Evolutionary conservation across 2,888 invertebrate genomes (phyloP), one percentile per base, ranked within the genome.

Genomic region (Galerucella pusilla): DNA sequence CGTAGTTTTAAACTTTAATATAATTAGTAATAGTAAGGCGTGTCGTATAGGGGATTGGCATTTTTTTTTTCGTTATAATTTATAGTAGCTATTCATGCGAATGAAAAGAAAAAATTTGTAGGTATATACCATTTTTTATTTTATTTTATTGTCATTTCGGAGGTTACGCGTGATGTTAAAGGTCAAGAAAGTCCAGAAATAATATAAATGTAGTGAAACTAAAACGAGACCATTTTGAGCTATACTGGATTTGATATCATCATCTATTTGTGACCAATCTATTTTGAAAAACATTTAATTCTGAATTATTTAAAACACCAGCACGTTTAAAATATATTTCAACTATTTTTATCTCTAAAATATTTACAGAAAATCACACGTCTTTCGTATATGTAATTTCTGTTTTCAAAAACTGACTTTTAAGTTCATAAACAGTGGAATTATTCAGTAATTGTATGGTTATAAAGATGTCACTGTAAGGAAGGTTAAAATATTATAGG

Each of bases 161-260:
- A 57, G 57, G 57, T 57, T 20, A 57, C 14, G 54, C 54, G 54
- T 54, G n/a, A n/a, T 54, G 54, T n/a, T 54, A 54, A 16, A 57
- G 57, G 2, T 20, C 20, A 57, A 57, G 10, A 16, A 57, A 57
- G 9, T 20, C n/a, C 16, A 16, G n/a, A 57, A 57, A 57, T 16
- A 57, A 57, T n/a, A 16, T 7, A 57, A 57, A 57, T 16, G 35
- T 1, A 16, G n/a, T n/a, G 54, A 54, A 14, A 54, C 1, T 20
- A 20, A 20, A 20, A 20, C 20, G 20, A 20, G 20, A 20, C 20
- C 20, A 20, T 28, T 28, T 28, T 28, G 28, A 28, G 28, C 28
- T 28, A 3, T 28, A 28, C 28, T 28, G 2, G 28, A 28, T 28
- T 4, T 28, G 28, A 28, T 28, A 28, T 28, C 28, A 28, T 28